Percentiles rank a stretch among this genome's conserved stretches.
phyloP scores from a whole-genome alignment of 2,888 invertebrate species.

The Bombylius discolor region DNA sequence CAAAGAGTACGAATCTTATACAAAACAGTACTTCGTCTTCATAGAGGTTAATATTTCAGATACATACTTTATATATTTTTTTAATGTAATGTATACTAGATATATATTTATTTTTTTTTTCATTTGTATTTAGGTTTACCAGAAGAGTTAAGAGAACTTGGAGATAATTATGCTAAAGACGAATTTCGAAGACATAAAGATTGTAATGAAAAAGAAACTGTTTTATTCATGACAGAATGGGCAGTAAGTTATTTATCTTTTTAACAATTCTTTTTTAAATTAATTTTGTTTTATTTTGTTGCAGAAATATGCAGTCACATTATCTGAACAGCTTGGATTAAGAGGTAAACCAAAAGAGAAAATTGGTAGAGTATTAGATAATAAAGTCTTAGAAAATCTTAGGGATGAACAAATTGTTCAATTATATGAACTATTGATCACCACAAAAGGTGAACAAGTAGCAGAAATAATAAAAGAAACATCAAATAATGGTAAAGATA shows the following conservation, averaged over 20 bases:
- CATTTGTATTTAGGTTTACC: conserved; percentile 43
- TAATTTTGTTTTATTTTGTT: too few relatives aligned
- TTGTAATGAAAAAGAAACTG: conserved; percentile 54
- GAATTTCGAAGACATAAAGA: conserved; percentile 77
- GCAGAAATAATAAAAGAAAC: neutral
- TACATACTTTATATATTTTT: too few relatives aligned
- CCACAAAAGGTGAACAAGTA: conserved; percentile 39
- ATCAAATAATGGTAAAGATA: too few relatives aligned
- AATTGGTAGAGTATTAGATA: conserved; percentile 51
- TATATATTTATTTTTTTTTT: neutral
- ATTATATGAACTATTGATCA: conserved; percentile 67
- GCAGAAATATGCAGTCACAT: conserved; percentile 61
- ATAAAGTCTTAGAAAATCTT: conserved; percentile 53
- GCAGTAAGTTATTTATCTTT: conserved; percentile 41
- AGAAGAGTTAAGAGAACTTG: conserved; percentile 51
- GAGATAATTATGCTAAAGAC: conserved; percentile 64
- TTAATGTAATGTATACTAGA: too few relatives aligned
- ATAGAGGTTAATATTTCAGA: conserved; percentile 40
- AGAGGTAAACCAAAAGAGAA: conserved; percentile 45
- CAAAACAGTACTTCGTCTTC: conserved; percentile 65
- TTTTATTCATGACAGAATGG: conserved; percentile 79
- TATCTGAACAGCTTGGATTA: conserved; percentile 61
- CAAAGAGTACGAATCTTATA: conserved; percentile 57
- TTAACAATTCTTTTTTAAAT: too few relatives aligned
- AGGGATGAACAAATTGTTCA: conserved; percentile 74